Evolutionary conservation across 2,888 invertebrate species (phyloP).

Genomic region (Asteroscopus sphinx): DNA sequence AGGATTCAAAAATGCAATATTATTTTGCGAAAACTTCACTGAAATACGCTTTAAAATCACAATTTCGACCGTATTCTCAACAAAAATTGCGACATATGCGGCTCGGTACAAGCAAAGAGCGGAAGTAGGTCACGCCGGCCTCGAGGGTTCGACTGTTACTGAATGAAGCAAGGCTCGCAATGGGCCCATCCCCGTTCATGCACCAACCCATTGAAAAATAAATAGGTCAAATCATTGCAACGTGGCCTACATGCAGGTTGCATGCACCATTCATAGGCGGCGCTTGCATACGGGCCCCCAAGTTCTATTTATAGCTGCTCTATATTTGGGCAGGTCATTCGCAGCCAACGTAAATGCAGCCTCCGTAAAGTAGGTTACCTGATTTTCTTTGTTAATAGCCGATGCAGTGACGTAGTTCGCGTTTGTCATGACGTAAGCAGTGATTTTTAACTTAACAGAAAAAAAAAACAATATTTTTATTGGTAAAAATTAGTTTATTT

Average conservation of each 20-base stretch:
- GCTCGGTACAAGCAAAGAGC: constrained; percentile 57
- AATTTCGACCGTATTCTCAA: constrained; percentile 19
- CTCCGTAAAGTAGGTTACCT: constrained; percentile 87
- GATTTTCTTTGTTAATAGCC: constrained; percentile 84
- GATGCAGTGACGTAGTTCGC: constrained; percentile 80
- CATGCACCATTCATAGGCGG: constrained; percentile 81
- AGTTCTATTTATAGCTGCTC: constrained; percentile 85
- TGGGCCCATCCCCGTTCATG: constrained; percentile 86
- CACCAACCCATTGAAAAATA: constrained; percentile 87
- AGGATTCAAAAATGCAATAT: constrained; percentile 22
- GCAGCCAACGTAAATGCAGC: constrained; percentile 83
- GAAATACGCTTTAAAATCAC: constrained; percentile 12
- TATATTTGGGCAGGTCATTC: constrained; percentile 89
- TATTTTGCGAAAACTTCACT: constrained; percentile 22
- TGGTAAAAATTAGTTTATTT: neutral
- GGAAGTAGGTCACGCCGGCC: constrained; percentile 82
- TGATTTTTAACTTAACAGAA: constrained; percentile 37
- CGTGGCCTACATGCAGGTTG: constrained; percentile 82
- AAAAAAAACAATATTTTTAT: constrained; percentile 3
- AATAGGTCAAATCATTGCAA: constrained; percentile 89
- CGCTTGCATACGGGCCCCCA: constrained; percentile 75
- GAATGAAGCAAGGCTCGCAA: constrained; percentile 84
- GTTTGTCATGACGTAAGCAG: constrained; percentile 77
- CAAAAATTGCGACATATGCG: constrained; percentile 27
- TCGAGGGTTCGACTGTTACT: constrained; percentile 84